Evolutionary conservation across 2,888 invertebrate genomes (phyloP), one percentile per base, ranked within the genome.

Genomic region (Ectemnius lituratus): DNA sequence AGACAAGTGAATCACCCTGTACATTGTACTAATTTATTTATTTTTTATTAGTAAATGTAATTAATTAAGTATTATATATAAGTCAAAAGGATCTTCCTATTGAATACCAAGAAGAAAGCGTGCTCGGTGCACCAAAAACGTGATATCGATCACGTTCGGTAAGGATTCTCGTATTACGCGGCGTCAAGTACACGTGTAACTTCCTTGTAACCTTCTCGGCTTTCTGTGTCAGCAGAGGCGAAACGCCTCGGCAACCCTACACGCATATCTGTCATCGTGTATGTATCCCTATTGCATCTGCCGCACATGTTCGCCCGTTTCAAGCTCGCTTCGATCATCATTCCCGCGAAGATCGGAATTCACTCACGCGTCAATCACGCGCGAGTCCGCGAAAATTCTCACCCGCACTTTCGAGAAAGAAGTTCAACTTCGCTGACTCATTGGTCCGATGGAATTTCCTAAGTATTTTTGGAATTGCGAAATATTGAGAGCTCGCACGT

Each of bases 151-250:
- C 70, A 56, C 62, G 59, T 66, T 56, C 62, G 73, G 52, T 37
- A 60, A 60, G 60, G 49, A 56, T 63, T 57, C 52, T 82, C 64
- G 18, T 46, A 77, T 82, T 82, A 79, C 82, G 74, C 81, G 71
- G 18, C 68, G 83, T 83, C 79, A 69, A 73, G 62, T 76, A 82
- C 78, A 81, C 81, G 80, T 81, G 80, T 83, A 73, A 81, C 75
- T 83, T 78, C 76, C 84, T 76, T 71, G 75, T 80, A 81, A 74
- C 70, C 75, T 72, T 66, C 79, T 79, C 70, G 62, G 67, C 27
- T 71, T 77, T 75, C 70, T 28, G 62, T 68, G 77, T 83, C 79
- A 79, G 77, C 81, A 71, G 27, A 61, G 62, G 37, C 52, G 13
- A 58, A 69, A 49, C 68, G 76, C 71, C 64, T 47, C 49, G 66